Conservation (phyloP, 2,888 invertebrate species). For the Willowsia nigromaculata region DNA sequence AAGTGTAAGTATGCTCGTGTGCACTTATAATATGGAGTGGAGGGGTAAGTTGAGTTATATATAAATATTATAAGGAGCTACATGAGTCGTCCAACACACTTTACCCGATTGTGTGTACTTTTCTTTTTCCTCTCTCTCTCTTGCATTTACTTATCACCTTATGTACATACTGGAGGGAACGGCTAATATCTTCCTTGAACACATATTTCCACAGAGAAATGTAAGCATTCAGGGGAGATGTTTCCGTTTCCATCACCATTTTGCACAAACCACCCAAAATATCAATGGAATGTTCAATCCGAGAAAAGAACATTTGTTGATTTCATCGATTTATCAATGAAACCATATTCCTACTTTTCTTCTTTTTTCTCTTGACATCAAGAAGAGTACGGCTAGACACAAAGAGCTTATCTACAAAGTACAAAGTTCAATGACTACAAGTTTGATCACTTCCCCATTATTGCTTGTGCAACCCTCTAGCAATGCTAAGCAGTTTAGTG, state of each 20-base stretch:
- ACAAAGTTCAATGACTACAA: conserved; percentile 20
- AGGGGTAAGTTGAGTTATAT: background rate
- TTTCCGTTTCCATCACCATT: conserved; percentile 25
- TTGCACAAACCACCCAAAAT: background rate
- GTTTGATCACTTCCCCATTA: background rate
- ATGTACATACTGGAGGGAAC: background rate
- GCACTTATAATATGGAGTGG: background rate
- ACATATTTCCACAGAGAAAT: background rate
- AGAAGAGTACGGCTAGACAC: background rate
- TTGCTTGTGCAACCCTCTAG: too few relatives aligned
- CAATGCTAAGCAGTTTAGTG: too few relatives aligned
- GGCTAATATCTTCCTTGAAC: background rate
- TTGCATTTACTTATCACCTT: conserved; percentile 22
- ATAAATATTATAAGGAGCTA: background rate
- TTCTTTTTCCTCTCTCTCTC: conserved; percentile 15
- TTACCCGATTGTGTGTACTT: conserved; percentile 2
- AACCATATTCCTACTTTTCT: background rate
- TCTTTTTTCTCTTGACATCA: background rate
- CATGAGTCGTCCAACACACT: background rate
- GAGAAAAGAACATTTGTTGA: conserved; percentile 64
- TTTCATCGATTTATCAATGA: conserved; percentile 66
- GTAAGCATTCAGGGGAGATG: background rate
- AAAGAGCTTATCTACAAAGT: background rate
- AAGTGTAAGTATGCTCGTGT: background rate
- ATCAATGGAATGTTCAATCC: conserved; percentile 27